Conservation (phyloP, 2,113 vertebrate species). For the Chinchilla lanigera region DNA sequence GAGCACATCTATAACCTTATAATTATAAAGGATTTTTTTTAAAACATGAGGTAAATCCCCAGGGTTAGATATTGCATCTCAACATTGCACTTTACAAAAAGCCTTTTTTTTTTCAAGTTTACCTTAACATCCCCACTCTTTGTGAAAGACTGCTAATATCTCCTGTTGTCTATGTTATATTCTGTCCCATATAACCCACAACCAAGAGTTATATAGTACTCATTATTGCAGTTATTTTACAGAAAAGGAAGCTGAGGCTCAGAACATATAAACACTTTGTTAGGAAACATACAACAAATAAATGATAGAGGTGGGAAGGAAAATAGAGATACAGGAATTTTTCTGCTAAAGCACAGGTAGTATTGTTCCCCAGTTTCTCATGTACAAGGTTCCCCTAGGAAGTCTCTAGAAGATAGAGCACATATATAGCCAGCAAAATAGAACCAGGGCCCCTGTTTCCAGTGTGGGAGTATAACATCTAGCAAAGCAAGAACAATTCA, state of each 20-base stretch:
- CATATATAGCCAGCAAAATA: not conserved
- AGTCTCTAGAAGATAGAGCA: not conserved
- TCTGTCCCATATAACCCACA: not conserved
- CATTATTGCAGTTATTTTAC: not conserved
- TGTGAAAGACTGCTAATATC: not conserved
- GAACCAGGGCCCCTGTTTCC: not conserved
- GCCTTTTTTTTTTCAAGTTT: not conserved
- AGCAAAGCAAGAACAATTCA: not conserved
- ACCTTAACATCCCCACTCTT: not conserved
- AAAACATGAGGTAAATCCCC: not conserved
- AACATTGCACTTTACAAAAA: not conserved
- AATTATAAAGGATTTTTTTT: not conserved
- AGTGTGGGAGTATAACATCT: not conserved
- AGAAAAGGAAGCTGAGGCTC: not conserved
- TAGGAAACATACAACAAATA: not conserved
- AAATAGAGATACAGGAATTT: not conserved
- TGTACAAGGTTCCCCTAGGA: fast-evolving
- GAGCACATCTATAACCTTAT: not conserved
- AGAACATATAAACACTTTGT: not conserved
- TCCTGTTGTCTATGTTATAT: not conserved
- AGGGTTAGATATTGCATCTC: not conserved
- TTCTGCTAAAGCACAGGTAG: not conserved
- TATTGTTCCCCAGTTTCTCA: not conserved
- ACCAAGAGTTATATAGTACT: not conserved
- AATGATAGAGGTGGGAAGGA: not conserved